A percentile compares a stretch with the other conserved stretches of the same genome.
These are phyloP conservation scores for Heloderma charlesbogerti DNA, from an alignment of 2,113 vertebrate genomes.

Conservation along the genomic window DNA sequence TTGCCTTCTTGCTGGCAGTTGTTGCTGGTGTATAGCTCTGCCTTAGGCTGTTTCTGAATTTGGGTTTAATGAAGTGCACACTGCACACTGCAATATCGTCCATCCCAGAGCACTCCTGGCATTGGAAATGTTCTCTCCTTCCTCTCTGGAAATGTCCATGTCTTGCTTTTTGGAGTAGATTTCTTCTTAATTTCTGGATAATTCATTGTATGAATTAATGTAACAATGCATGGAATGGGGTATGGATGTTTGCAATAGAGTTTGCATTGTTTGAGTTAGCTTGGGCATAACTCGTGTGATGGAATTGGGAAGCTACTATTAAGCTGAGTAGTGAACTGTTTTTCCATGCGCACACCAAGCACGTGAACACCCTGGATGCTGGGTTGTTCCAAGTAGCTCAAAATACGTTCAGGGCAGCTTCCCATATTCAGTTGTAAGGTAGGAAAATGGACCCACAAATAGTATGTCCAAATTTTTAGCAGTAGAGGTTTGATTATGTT, in stretches of 20 bases:
- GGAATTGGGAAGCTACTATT: neutral
- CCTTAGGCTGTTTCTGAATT: slow-evolving; percentile 48
- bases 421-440: neutral
- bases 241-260: neutral
- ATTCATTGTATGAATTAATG: neutral
- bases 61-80: slow-evolving; percentile 21
- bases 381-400: neutral
- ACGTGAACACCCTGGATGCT: neutral
- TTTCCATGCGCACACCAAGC: neutral
- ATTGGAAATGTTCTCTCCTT: slow-evolving; percentile 16
- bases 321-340: neutral
- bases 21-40: slow-evolving; percentile 46
- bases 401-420: neutral
- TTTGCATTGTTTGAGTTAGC: neutral
- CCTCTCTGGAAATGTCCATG: neutral
- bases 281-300: neutral
- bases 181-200: neutral
- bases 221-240: neutral
- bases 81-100: slow-evolving; percentile 8
- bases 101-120: neutral
- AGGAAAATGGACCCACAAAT: neutral
- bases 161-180: slow-evolving; percentile 22
- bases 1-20: neutral
- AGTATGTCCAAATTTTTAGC: neutral
- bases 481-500: neutral